A percentile compares a stretch with the other conserved stretches of the same genome.
These are phyloP conservation scores for Hydropsyche tenuis DNA, from an alignment of 1,140 invertebrate species.

Conservation along the genomic window DNA sequence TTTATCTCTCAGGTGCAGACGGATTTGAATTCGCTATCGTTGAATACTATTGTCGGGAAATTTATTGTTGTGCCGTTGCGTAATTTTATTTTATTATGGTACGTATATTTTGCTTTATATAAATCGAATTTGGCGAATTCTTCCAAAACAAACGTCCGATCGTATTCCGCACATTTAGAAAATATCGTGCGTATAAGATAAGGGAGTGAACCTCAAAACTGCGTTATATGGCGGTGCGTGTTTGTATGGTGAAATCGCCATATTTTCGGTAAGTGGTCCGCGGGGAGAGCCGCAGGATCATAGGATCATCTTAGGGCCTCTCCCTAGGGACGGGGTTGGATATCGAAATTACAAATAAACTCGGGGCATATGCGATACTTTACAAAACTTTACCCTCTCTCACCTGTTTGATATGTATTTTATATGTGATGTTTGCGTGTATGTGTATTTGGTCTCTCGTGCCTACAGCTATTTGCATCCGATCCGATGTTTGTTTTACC, in stretches of 20 bases:
- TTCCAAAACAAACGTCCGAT: too few species aligned
- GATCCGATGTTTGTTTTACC: too few species aligned
- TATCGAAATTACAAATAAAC: constrained; percentile 49
- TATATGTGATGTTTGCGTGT: neutral
- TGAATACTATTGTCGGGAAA: too few species aligned
- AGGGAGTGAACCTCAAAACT: constrained; percentile 38
- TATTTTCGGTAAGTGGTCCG: constrained; percentile 48
- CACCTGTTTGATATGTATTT: constrained; percentile 15
- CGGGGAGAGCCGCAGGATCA: constrained; percentile 45
- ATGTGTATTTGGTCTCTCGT: too few species aligned
- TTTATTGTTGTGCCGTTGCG: too few species aligned
- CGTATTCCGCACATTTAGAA: neutral
- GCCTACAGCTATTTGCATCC: too few species aligned
- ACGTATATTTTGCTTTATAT: too few species aligned
- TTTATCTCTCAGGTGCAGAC: too few species aligned
- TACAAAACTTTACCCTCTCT: constrained; percentile 29
- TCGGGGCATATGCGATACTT: constrained; percentile 35
- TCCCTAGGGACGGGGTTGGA: constrained; percentile 42
- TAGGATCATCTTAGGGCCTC: constrained; percentile 36
- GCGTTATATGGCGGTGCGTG: neutral
- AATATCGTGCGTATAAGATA: neutral
- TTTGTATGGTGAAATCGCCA: constrained; percentile 37
- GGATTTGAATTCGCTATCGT: too few species aligned
- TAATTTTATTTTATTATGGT: too few species aligned
- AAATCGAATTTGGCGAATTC: too few species aligned